phyloP scores from a whole-genome alignment of 2,113 vertebrate genomes.

The Polypterus bichir region DNA sequence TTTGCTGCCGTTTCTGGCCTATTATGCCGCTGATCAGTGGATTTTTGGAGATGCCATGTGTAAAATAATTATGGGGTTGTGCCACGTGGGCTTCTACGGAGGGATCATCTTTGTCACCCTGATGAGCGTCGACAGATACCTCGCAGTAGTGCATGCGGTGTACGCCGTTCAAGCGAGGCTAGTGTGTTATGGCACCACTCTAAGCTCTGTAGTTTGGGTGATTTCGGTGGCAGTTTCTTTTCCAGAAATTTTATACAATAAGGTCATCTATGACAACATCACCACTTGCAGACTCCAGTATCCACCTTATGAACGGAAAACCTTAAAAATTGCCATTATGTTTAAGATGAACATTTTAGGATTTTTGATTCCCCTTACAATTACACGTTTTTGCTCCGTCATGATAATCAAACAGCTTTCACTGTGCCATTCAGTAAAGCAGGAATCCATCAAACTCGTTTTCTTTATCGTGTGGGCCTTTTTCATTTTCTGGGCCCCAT shows the following conservation, averaged over 20 bases:
- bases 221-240: slow-evolving; percentile 45
- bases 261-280: rapidly evolving
- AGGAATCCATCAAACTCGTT: slow-evolving; percentile 38
- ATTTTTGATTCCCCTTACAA: slow-evolving; percentile 30
- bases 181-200: slow-evolving; percentile 39
- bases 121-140: slow-evolving; percentile 76
- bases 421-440: slow-evolving; percentile 27
- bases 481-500: slow-evolving; percentile 49
- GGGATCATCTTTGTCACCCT: slow-evolving; percentile 75
- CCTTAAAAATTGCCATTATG: slow-evolving; percentile 16
- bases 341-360: slow-evolving; percentile 48
- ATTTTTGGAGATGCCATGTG: slow-evolving; percentile 55
- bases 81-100: slow-evolving; percentile 61
- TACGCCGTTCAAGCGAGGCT: slow-evolving; percentile 58
- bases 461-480: slow-evolving; percentile 38
- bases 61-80: slow-evolving; percentile 50
- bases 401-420: slow-evolving; percentile 37
- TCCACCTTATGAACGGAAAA: neutral
- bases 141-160: slow-evolving; percentile 75
- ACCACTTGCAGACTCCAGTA: slow-evolving; percentile 7
- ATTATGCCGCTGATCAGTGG: slow-evolving; percentile 53
- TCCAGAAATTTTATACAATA: slow-evolving; percentile 43
- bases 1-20: slow-evolving; percentile 66
- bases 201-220: slow-evolving; percentile 52
- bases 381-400: slow-evolving; percentile 45